These are phyloP conservation scores for Piprites chloris DNA, from an alignment of 2,113 vertebrate genomes.

Conservation along the genomic window DNA sequence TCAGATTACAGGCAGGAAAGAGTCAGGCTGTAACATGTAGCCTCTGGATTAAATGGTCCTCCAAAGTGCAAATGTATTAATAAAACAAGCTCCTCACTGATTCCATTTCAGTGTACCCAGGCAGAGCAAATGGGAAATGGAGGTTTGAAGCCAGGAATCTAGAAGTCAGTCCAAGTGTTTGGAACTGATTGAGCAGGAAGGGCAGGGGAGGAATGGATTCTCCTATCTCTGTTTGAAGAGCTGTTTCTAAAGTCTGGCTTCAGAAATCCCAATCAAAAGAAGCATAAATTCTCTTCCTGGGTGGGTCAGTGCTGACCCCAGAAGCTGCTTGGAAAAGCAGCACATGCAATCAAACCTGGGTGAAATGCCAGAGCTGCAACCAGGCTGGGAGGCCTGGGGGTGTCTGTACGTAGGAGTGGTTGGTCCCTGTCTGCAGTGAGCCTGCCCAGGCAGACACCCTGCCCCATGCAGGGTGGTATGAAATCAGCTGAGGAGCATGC, in stretches of 20 bases:
- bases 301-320: neutral
- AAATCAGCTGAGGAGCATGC: neutral
- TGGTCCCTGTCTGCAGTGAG: neutral
- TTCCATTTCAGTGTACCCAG: neutral
- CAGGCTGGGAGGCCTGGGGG: no score
- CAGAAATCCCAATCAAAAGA: neutral
- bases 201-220: neutral
- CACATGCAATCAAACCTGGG: accelerated
- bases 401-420: neutral
- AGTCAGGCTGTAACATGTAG: neutral
- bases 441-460: neutral
- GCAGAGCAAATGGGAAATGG: neutral
- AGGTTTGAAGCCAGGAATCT: neutral
- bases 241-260: accelerated
- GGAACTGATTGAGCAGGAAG: neutral
- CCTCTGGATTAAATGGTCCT: neutral
- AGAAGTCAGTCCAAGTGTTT: neutral
- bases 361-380: neutral
- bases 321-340: neutral
- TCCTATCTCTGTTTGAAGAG: neutral
- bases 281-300: neutral
- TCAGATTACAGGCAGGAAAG: conserved; percentile 23
- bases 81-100: neutral
- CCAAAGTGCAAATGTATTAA: conserved; percentile 17
- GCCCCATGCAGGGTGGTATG: neutral